phyloP scores from a whole-genome alignment of 2,888 invertebrate species.

The Fabriciana adippe region DNA sequence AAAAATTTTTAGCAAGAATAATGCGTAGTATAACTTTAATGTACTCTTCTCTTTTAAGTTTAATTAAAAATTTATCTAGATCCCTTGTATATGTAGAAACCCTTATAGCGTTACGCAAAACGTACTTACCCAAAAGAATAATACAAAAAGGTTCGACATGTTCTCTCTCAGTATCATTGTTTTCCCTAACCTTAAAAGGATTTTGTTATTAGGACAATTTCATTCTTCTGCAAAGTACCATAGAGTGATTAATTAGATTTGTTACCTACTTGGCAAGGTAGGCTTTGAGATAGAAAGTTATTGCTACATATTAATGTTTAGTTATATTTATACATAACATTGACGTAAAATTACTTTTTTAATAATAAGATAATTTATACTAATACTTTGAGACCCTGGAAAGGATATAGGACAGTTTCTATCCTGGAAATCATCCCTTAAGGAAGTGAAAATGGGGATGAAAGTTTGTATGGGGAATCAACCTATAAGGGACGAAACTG shows the following conservation, averaged over 20 bases:
- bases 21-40: no score
- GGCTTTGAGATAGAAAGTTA: conserved; percentile 1
- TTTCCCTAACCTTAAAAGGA: conserved; percentile 44
- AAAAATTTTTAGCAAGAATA: no score
- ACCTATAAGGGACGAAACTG: no score
- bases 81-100: conserved; percentile 13
- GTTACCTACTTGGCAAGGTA: background rate
- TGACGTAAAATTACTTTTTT: no score
- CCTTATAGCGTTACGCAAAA: conserved; percentile 24
- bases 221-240: conserved; percentile 25
- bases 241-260: conserved; percentile 25
- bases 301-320: background rate
- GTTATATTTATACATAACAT: no score
- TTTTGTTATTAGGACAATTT: conserved; percentile 40
- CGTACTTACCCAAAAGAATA: conserved; percentile 29
- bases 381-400: no score
- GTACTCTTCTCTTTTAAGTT: background rate
- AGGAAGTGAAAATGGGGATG: no score
- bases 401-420: no score
- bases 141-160: conserved; percentile 41
- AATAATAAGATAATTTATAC: no score
- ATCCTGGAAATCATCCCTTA: no score
- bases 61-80: background rate
- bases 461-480: no score
- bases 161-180: conserved; percentile 40